Conservation (phyloP, 2,113 vertebrate species). For the Thunnus thynnus region DNA sequence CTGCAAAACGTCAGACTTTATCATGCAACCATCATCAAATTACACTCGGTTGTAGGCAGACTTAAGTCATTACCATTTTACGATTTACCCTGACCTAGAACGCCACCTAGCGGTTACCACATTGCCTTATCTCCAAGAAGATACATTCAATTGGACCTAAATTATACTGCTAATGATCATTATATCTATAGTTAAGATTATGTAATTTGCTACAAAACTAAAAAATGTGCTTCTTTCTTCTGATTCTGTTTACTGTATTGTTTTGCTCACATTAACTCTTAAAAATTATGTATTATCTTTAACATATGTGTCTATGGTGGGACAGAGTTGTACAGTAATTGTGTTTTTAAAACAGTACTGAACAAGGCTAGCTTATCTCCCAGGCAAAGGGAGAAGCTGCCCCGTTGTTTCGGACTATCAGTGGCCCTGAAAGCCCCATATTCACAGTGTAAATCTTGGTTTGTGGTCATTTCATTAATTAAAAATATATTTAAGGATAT, state of each 20-base stretch:
- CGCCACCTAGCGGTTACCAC: slow-evolving; percentile 79
- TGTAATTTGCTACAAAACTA: slow-evolving; percentile 24
- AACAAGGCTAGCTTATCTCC: too few species aligned
- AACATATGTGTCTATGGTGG: background rate
- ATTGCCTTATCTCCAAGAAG: slow-evolving; percentile 34
- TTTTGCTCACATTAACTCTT: slow-evolving; percentile 12
- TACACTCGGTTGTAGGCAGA: slow-evolving; percentile 63
- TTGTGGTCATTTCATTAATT: too few species aligned
- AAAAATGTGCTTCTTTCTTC: slow-evolving; percentile 19
- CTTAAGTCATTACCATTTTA: slow-evolving; percentile 41
- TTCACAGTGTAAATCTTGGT: too few species aligned
- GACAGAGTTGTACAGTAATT: background rate
- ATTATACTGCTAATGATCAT: slow-evolving; percentile 6
- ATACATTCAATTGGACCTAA: slow-evolving; percentile 48
- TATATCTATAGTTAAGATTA: slow-evolving; percentile 27
- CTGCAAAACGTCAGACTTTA: slow-evolving; percentile 72
- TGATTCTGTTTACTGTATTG: slow-evolving; percentile 4
- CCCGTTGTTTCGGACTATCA: too few species aligned
- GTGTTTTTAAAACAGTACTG: too few species aligned
- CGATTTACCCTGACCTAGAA: slow-evolving; percentile 71
- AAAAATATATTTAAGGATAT: too few species aligned
- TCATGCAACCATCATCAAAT: slow-evolving; percentile 76
- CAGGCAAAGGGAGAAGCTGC: too few species aligned
- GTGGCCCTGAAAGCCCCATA: too few species aligned
- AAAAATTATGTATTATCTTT: slow-evolving; percentile 44